Conservation (phyloP, 2,888 invertebrate genomes). For the Strigamia crassipes region DNA sequence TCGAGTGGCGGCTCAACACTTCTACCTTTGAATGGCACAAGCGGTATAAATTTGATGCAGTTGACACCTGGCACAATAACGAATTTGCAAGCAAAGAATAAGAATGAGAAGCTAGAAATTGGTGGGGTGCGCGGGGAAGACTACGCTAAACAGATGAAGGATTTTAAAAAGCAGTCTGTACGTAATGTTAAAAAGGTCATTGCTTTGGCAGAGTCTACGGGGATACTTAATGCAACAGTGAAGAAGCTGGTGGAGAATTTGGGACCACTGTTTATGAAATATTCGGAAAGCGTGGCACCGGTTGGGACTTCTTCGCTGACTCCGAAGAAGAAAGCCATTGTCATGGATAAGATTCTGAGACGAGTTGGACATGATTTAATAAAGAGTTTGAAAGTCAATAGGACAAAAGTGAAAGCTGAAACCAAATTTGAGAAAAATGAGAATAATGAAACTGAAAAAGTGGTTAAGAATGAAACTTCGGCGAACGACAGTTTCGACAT, state of each 20-base stretch:
- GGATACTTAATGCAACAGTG: background rate
- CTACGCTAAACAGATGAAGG: background rate
- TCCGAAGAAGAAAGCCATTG: background rate
- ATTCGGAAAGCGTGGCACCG: background rate
- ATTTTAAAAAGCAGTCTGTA: background rate
- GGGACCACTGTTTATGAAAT: background rate
- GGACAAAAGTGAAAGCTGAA: background rate
- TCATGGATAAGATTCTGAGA: background rate
- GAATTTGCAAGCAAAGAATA: background rate
- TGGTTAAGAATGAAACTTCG: too few species aligned
- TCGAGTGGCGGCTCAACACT: background rate
- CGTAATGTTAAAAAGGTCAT: background rate
- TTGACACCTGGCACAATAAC: background rate
- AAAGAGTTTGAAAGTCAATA: background rate
- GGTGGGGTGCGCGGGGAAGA: background rate
- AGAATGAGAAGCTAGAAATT: background rate
- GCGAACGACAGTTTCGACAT: too few species aligned
- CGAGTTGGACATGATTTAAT: background rate
- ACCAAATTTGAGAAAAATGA: background rate
- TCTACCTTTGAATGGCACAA: conserved; percentile 15
- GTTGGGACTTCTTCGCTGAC: background rate
- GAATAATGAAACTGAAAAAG: background rate
- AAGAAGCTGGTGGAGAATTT: background rate
- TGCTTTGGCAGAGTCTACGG: background rate
- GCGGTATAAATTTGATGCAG: background rate